phyloP scores from a whole-genome alignment of 2,113 vertebrate genomes.

The Petrocephalus zakoni region DNA sequence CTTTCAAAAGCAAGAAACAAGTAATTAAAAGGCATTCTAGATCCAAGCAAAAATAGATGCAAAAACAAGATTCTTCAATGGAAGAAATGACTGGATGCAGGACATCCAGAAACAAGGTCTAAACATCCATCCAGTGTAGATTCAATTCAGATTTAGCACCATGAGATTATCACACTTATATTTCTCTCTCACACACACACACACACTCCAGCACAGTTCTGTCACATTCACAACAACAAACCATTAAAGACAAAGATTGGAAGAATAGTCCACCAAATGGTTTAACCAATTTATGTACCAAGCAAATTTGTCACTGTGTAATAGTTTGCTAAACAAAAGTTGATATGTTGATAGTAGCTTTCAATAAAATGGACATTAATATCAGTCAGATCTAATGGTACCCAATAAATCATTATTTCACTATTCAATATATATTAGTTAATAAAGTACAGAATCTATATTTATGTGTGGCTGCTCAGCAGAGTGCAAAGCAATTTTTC shows the following conservation, averaged over 20 bases:
- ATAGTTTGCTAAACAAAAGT: background rate
- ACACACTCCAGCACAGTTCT: background rate
- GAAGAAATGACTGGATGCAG: background rate
- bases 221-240: background rate
- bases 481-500: background rate
- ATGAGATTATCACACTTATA: background rate
- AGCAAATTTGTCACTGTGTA: background rate
- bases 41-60: background rate
- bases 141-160: background rate
- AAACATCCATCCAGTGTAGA: background rate
- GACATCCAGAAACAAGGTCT: background rate
- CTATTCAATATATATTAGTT: background rate
- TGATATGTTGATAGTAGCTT: background rate
- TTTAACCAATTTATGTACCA: background rate
- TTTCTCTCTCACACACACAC: background rate
- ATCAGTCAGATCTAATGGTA: background rate
- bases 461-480: background rate
- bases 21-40: background rate
- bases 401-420: too few species aligned
- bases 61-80: background rate
- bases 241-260: background rate
- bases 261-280: background rate
- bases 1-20: background rate
- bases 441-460: background rate
- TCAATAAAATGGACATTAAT: background rate